These are phyloP conservation scores for Myiopsitta monachus DNA, from an alignment of 2,113 vertebrate species.

Conservation along the genomic window DNA sequence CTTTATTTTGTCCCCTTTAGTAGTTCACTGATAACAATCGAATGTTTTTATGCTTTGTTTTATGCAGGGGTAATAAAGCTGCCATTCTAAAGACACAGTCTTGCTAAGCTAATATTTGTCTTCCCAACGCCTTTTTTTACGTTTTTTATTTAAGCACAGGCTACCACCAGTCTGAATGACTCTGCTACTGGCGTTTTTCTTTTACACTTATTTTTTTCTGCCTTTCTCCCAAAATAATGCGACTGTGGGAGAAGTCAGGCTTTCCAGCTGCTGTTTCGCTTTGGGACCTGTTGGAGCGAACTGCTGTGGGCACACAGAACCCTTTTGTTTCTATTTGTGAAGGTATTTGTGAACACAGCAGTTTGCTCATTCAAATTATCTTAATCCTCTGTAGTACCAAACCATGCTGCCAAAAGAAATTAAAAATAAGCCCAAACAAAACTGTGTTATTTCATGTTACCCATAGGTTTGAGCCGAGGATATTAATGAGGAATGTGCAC, in stretches of 20 bases:
- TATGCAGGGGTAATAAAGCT: not conserved
- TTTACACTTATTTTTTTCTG: not conserved
- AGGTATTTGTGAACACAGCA: not conserved
- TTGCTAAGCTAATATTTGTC: not conserved
- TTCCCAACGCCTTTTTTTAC: not conserved
- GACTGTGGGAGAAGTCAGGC: not conserved
- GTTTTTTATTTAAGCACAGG: not conserved
- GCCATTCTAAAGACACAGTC: not conserved
- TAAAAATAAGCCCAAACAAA: not conserved
- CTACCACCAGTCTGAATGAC: not conserved
- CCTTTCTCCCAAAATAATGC: not conserved
- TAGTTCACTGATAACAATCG: not conserved
- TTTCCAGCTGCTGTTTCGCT: fast-evolving
- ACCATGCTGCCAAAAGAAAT: not conserved
- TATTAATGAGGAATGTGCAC: fast-evolving
- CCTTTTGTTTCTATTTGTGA: not conserved
- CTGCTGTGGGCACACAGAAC: not conserved
- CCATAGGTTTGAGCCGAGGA: not conserved
- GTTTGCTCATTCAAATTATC: not conserved
- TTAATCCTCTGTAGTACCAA: not conserved
- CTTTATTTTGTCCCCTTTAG: not conserved
- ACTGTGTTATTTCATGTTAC: not conserved
- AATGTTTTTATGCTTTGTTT: not conserved
- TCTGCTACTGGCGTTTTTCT: not conserved
- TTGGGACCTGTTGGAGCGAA: not conserved